Base-by-base conservation (phyloP, 2,888 invertebrate species). In the Orthosia incerta region DNA sequence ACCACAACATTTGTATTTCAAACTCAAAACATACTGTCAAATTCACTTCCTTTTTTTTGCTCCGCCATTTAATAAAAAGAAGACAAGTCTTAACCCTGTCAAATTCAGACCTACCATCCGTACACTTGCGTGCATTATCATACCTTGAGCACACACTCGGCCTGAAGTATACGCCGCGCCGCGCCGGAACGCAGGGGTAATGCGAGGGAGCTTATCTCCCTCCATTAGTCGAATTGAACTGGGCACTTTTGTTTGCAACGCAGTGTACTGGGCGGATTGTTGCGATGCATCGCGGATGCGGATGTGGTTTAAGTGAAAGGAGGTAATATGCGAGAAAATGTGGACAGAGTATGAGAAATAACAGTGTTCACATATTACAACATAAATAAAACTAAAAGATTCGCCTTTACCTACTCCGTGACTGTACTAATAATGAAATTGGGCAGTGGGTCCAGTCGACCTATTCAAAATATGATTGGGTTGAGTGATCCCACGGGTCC, bases 191-290 rank as follows among this genome's bases (percentile, higher is more conserved):
- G 59, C 61, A 71, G 66, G 64, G 48, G 76, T 87, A 84, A 86
- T 82, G 77, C 73, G 64, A 84, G 84, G 71, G 76, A 80, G 83
- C 77, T 85, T 82, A 85, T 89, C 88, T 83, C 86, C 82, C 79
- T 88, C 90, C 92, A 92, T 92, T 92, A 92, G 90, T 86, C 84
- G 83, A 87, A 92, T 92, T 91, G 90, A 87, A 86, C 87, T 85
- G 83, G 73, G 84, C 77, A 86, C 89, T 89, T 89, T 92, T 92
- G 92, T 92, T 90, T 89, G 89, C 84, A 77, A 81, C 86, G 85
- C 85, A 84, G 83, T 85, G 84, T 83, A 80, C 76, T 53, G 60
- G 70, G 53, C 69, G 78, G 79, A 85, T 78, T 84, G 84, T 85
- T 84, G 78, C 74, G 74, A 78, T 87, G 83, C 82, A 80, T 73